Evolutionary conservation across 1,140 invertebrate genomes (phyloP).

Genomic region (Drosophila fuyamai): DNA sequence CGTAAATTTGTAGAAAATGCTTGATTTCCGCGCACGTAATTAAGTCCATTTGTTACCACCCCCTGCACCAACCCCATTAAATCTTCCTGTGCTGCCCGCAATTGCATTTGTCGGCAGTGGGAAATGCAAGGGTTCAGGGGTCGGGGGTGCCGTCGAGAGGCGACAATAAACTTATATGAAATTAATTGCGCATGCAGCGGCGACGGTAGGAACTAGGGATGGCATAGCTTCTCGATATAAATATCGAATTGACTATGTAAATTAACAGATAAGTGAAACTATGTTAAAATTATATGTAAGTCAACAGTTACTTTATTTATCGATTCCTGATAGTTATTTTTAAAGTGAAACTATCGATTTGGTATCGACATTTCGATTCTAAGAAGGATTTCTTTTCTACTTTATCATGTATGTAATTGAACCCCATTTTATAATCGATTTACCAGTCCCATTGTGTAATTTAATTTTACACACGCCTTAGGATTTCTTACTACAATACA

Average conservation of each 20-base stretch:
- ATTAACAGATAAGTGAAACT: not conserved
- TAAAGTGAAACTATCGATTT: no score
- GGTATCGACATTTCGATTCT: no score
- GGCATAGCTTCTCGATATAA: not conserved
- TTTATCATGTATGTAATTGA: no score
- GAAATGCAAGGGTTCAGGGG: constrained; percentile 26
- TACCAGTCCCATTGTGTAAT: no score
- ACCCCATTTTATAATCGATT: no score
- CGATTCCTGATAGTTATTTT: no score
- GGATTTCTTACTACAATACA: no score
- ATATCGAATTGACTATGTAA: not conserved
- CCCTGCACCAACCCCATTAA: constrained; percentile 4
- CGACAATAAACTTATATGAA: constrained; percentile 83
- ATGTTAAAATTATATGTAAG: no score
- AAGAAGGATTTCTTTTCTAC: no score
- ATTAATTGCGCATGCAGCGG: constrained; percentile 79
- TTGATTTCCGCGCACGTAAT: constrained; percentile 82
- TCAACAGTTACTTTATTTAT: no score
- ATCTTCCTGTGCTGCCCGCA: constrained; percentile 38
- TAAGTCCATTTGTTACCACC: constrained; percentile 77
- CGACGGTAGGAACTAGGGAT: constrained; percentile 12
- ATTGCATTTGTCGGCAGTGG: constrained; percentile 49
- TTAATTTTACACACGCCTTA: no score
- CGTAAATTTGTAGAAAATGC: constrained; percentile 81
- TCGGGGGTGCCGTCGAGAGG: constrained; percentile 60